Evolutionary conservation across 2,888 invertebrate genomes (phyloP), one percentile per base, ranked within the genome.

Genomic region (Heliconius cydno): DNA sequence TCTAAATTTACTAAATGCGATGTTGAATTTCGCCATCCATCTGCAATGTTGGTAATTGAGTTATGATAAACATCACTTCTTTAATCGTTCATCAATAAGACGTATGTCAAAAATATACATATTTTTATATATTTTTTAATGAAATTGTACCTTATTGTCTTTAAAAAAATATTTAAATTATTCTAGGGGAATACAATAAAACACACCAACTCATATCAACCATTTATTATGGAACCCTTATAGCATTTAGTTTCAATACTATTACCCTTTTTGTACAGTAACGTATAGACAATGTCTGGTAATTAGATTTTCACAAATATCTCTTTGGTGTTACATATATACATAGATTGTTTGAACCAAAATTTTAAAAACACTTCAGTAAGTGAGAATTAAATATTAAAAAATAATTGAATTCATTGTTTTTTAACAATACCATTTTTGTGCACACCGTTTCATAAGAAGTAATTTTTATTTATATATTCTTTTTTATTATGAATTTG

Each of bases 221-320:
- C 81, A 76, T 82, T 82, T 81, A 82, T 82, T 74, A 81, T 77
- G 79, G 81, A 82, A 81, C 81, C 81, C 78, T 79, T 79, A 79
- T 76, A 81, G 75, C 76, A 63, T 71, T 82, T 79, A 65, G 68
- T 30, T 81, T 81, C 75, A 77, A 81, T 72, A 79, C 77, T 76
- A 52, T 72, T 68, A 79, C 78, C 77, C 73, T 65, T 80, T 80
- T 78, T 82, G 81, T 81, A 81, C 81, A 81, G 82, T 63, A 76
- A 76, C 77, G 73, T 66, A 52, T 76, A 66, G 57, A 79, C 66
- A 77, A 60, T 57, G 65, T 80, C 68, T 78, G 78, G 79, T 82
- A 77, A 78, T 60, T 74, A 77, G 63, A 76, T 79, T 79, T 72
- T 74, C 73, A 75, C 67, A 76, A 78, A 46, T 81, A 41, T 78